A percentile compares a stretch with the other conserved stretches of the same genome.
These are phyloP conservation scores for Drosophila funebris DNA, from an alignment of 1,140 invertebrate species.

Conservation along the genomic window DNA sequence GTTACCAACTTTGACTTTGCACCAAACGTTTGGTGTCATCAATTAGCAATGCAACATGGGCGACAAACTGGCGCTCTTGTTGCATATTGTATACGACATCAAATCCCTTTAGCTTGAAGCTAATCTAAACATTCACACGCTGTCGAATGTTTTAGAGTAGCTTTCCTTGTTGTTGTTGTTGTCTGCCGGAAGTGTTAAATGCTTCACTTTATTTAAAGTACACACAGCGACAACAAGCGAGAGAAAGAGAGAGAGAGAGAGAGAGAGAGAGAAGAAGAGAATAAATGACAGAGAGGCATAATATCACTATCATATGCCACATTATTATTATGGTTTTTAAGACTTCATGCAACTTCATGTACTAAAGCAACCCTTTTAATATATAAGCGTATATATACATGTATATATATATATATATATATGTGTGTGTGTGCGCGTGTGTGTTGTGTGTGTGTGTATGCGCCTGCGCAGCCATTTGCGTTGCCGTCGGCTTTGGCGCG, in stretches of 20 bases:
- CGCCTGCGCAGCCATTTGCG: constrained; percentile 50
- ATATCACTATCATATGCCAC: constrained; percentile 77
- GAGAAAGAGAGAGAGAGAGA: constrained; percentile 10
- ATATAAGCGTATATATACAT: neutral
- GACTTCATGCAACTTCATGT: constrained; percentile 37
- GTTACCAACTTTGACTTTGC: constrained; percentile 1
- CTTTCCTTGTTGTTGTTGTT: constrained; percentile 43
- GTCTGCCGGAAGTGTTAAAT: constrained; percentile 81
- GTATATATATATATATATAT: neutral
- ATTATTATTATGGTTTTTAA: constrained; percentile 73
- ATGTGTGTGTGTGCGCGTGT: constrained; percentile 6
- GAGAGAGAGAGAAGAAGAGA: constrained; percentile 3
- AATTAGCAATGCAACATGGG: constrained; percentile 24
- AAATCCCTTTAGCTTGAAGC: constrained; percentile 18
- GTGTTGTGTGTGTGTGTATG: constrained; percentile 26
- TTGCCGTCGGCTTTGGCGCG: constrained; percentile 58
- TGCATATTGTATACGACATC: neutral
- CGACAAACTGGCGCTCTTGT: neutral
- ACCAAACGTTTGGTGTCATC: neutral
- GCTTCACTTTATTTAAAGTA: constrained; percentile 80
- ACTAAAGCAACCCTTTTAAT: constrained; percentile 58
- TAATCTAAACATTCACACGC: constrained; percentile 76
- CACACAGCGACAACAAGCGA: constrained; percentile 33
- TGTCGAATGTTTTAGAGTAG: constrained; percentile 48
- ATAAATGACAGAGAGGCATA: constrained; percentile 48